These are phyloP conservation scores for Amphiduros pacificus DNA, from an alignment of 2,888 invertebrate species.

Conservation along the genomic window DNA sequence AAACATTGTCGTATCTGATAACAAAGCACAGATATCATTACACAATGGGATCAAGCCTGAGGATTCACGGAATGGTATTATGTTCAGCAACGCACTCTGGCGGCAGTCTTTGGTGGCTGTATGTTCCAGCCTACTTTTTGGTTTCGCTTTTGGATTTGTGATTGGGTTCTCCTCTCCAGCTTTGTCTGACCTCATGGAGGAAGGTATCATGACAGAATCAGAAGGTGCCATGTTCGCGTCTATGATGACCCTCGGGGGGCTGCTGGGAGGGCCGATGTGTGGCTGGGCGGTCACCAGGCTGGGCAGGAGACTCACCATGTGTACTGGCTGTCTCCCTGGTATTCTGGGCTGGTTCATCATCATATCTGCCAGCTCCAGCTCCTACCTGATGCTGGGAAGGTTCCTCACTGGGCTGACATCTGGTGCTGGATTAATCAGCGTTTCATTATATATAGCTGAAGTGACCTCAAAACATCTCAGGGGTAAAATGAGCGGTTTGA, in stretches of 20 bases:
- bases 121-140: no score
- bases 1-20: no score
- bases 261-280: slow-evolving; percentile 72
- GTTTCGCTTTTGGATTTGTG: slow-evolving; percentile 54
- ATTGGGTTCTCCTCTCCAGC: slow-evolving; percentile 58
- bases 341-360: slow-evolving; percentile 82
- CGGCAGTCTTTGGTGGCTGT: no score
- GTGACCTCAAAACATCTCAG: slow-evolving; percentile 88
- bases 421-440: slow-evolving; percentile 80
- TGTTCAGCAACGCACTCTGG: no score
- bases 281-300: slow-evolving; percentile 73
- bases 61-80: no score
- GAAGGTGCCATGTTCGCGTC: slow-evolving; percentile 49
- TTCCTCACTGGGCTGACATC: slow-evolving; percentile 74
- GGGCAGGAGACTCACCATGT: slow-evolving; percentile 64
- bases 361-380: slow-evolving; percentile 63
- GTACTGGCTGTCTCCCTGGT: slow-evolving; percentile 70
- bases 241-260: slow-evolving; percentile 58
- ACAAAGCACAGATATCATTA: no score
- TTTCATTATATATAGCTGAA: slow-evolving; percentile 92
- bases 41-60: no score
- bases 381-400: slow-evolving; percentile 74
- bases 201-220: slow-evolving; percentile 13
- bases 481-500: slow-evolving; percentile 85
- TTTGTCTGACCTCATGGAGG: slow-evolving; percentile 49